Evolutionary conservation across 2,888 invertebrate species (phyloP).

Genomic region (Pilophorus perplexus): DNA sequence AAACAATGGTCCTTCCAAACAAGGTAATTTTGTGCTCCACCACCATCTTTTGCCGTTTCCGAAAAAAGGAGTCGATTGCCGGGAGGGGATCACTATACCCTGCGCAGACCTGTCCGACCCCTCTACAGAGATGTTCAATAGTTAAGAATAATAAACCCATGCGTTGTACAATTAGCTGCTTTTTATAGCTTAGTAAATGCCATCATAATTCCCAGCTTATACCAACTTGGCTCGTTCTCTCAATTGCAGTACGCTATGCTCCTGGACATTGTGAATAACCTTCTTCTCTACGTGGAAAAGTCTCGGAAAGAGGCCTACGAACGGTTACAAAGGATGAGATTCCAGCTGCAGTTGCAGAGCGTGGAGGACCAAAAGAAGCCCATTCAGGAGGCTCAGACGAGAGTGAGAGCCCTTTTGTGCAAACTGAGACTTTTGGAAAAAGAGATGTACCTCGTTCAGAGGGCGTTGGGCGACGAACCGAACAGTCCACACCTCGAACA

Average conservation of each 20-base stretch:
- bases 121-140: too few relatives aligned
- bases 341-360: constrained; percentile 87
- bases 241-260: constrained; percentile 87
- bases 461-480: constrained; percentile 70
- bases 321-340: constrained; percentile 85
- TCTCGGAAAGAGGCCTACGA: constrained; percentile 88
- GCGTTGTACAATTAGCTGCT: too few relatives aligned
- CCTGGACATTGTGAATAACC: constrained; percentile 94
- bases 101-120: too few relatives aligned
- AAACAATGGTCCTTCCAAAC: too few relatives aligned
- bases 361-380: constrained; percentile 88
- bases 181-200: too few relatives aligned
- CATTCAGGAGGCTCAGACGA: constrained; percentile 86
- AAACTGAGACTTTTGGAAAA: constrained; percentile 82
- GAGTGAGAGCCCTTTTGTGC: constrained; percentile 69
- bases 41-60: too few relatives aligned
- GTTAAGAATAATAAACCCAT: too few relatives aligned
- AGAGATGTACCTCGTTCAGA: constrained; percentile 82
- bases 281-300: constrained; percentile 93
- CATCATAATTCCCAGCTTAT: background rate
- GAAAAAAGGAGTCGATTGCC: too few relatives aligned
- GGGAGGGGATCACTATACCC: too few relatives aligned
- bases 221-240: background rate
- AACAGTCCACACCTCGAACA: constrained; percentile 60
- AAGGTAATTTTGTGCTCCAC: too few relatives aligned